A percentile compares a stretch with the other conserved stretches of the same genome.
Conservation (phyloP, 2,888 invertebrate species). For the Allophyes oxyacanthae region DNA sequence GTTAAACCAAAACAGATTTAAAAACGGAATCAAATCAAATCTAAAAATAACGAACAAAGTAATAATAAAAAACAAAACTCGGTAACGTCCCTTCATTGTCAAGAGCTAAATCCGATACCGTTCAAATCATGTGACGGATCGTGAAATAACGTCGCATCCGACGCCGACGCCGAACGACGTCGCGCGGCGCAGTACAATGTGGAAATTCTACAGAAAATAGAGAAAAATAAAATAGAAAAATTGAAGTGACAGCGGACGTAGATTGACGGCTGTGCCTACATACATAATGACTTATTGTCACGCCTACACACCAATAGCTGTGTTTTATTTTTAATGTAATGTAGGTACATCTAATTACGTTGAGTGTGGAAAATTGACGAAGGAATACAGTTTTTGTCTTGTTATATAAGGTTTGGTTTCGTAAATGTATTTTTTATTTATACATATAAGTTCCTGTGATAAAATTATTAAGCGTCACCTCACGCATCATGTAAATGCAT, state of each 20-base stretch:
- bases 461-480: too few relatives aligned
- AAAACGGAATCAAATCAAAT: slow-evolving; percentile 41
- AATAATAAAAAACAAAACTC: slow-evolving; percentile 46
- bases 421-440: too few relatives aligned
- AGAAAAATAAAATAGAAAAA: slow-evolving; percentile 59
- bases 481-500: too few relatives aligned
- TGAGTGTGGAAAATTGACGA: slow-evolving; percentile 23
- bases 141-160: slow-evolving; percentile 71
- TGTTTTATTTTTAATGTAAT: slow-evolving; percentile 43
- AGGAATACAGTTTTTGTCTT: slow-evolving; percentile 9
- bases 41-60: slow-evolving; percentile 43
- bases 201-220: slow-evolving; percentile 57
- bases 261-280: slow-evolving; percentile 61
- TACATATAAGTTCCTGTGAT: too few relatives aligned
- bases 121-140: slow-evolving; percentile 82
- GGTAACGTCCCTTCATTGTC: slow-evolving; percentile 58
- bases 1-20: slow-evolving; percentile 31
- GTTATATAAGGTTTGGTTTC: slow-evolving; percentile 1
- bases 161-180: slow-evolving; percentile 44
- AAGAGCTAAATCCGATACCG: slow-evolving; percentile 75
- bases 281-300: slow-evolving; percentile 68
- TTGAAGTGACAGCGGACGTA: slow-evolving; percentile 54
- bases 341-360: slow-evolving; percentile 42
- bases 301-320: slow-evolving; percentile 52
- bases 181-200: slow-evolving; percentile 52